These are phyloP conservation scores for Lanius ludovicianus DNA, from an alignment of 2,113 vertebrate genomes.

Conservation along the genomic window DNA sequence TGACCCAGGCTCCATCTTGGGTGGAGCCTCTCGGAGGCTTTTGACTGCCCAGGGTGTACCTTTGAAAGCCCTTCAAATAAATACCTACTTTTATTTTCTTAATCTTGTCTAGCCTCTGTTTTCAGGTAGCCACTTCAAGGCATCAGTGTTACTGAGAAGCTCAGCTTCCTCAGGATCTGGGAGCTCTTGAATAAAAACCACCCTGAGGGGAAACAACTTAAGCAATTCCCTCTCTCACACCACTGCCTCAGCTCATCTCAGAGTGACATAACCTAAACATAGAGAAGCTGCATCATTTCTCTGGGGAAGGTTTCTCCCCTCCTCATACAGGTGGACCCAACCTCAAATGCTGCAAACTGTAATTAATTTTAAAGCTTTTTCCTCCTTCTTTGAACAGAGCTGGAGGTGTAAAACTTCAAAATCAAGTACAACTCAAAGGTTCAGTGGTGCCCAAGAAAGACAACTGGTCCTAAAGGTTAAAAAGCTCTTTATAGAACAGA, in stretches of 20 bases:
- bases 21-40: not conserved
- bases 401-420: slow-evolving; percentile 25
- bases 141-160: not conserved
- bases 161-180: not conserved
- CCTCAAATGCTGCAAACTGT: not conserved
- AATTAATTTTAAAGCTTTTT: not conserved
- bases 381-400: slow-evolving; percentile 7
- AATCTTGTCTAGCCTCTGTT: not conserved
- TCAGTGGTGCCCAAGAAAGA: not conserved
- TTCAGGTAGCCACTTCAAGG: not conserved
- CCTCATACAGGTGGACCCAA: not conserved
- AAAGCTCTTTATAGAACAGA: not conserved
- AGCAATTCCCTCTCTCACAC: not conserved
- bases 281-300: not conserved
- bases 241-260: not conserved
- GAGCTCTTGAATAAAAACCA: not conserved
- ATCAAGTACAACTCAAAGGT: not conserved
- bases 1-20: not conserved
- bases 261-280: not conserved
- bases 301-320: not conserved
- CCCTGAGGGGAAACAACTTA: not conserved
- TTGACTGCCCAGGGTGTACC: not conserved
- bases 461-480: not conserved
- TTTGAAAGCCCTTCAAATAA: not conserved
- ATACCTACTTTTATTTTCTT: not conserved